These are phyloP conservation scores for Lepas anatifera DNA, from an alignment of 2,888 invertebrate genomes.

Conservation along the genomic window DNA sequence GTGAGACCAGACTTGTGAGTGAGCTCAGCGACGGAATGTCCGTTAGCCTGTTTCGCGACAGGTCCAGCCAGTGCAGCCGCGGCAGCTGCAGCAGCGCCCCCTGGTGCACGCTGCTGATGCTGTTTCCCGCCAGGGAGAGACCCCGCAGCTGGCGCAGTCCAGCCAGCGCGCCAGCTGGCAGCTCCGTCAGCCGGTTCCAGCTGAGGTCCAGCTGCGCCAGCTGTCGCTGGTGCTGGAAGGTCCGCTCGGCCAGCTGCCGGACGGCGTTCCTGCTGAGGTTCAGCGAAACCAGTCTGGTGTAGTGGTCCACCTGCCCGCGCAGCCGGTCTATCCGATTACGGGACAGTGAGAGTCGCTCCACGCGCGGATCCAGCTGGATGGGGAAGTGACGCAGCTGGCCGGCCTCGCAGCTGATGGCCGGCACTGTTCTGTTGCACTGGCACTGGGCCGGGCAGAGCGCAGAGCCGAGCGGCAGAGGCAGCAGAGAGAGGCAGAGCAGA, in stretches of 20 bases:
- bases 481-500: no score
- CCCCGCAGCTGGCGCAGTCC: neutral
- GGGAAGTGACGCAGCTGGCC: slow-evolving; percentile 3
- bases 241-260: neutral
- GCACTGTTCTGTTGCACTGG: neutral
- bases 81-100: neutral
- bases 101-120: neutral
- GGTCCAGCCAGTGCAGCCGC: neutral
- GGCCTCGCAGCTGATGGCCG: neutral
- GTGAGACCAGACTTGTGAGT: neutral
- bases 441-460: slow-evolving; percentile 1
- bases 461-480: neutral
- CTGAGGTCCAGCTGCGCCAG: neutral
- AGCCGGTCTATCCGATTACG: neutral
- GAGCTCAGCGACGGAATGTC: neutral
- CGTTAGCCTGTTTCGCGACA: neutral
- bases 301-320: slow-evolving; percentile 7
- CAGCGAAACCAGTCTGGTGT: neutral
- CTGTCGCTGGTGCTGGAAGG: slow-evolving; percentile 12
- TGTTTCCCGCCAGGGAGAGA: neutral
- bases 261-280: neutral
- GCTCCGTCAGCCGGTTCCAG: neutral
- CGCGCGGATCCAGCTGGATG: slow-evolving; percentile 13
- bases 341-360: neutral
- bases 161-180: neutral